Evolutionary conservation across 2,113 vertebrate species (phyloP).

Genomic region (Hepsetus odoe): DNA sequence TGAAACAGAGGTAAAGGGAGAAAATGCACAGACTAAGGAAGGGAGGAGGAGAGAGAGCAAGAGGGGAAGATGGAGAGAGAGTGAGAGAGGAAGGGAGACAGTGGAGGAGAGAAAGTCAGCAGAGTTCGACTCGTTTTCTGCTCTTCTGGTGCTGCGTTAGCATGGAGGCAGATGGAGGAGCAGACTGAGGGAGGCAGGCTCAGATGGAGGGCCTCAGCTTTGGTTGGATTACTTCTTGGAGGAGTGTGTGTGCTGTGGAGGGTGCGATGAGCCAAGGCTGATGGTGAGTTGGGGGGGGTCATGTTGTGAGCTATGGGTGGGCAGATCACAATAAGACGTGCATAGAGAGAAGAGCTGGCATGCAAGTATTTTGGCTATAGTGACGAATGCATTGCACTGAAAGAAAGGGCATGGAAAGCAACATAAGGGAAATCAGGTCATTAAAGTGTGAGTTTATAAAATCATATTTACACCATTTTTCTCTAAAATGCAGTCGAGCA

Average conservation of each 20-base stretch:
- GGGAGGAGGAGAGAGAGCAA: background rate
- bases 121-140: slow-evolving; percentile 9
- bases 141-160: slow-evolving; percentile 17
- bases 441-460: background rate
- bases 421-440: slow-evolving; percentile 26
- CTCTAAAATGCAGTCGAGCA: too few species aligned
- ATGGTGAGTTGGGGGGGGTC: background rate
- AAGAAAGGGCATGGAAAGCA: slow-evolving; percentile 2
- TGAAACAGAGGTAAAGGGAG: background rate
- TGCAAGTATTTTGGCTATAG: background rate
- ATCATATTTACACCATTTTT: too few species aligned
- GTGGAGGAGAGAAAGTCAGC: slow-evolving; percentile 16
- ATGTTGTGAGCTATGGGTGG: slow-evolving; percentile 21
- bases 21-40: slow-evolving; percentile 2
- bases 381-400: slow-evolving; percentile 21
- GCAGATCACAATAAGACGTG: slow-evolving; percentile 25
- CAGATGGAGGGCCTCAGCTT: slow-evolving; percentile 30
- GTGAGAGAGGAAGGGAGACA: background rate
- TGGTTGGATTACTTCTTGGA: slow-evolving; percentile 44
- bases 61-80: too few species aligned
- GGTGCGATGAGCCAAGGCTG: slow-evolving; percentile 34
- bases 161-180: slow-evolving; percentile 42
- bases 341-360: slow-evolving; percentile 25
- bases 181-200: slow-evolving; percentile 12
- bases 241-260: slow-evolving; percentile 16